Percentiles rank a stretch among this genome's conserved stretches.
These are phyloP conservation scores for Murina feae DNA, from an alignment of 2,113 vertebrate species.

Conservation along the genomic window DNA sequence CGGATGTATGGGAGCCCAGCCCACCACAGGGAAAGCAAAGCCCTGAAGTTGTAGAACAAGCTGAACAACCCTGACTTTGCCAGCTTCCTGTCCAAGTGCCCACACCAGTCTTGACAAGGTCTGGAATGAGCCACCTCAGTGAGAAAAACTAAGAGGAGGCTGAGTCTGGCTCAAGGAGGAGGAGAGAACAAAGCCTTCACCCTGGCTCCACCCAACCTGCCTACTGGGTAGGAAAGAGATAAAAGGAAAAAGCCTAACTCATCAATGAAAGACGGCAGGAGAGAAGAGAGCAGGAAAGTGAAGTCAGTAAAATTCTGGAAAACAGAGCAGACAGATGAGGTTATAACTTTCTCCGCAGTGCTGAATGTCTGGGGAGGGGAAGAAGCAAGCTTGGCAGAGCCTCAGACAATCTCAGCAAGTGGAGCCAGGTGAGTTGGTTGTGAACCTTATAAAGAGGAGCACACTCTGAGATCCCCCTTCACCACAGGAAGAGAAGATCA, in stretches of 20 bases:
- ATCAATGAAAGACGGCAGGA: not conserved
- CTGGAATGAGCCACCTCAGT: not conserved
- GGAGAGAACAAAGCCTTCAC: not conserved
- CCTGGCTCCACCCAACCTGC: not conserved
- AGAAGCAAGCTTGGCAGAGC: not conserved
- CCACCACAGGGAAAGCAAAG: not conserved
- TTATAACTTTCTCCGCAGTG: not conserved
- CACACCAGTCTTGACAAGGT: conserved; percentile 34
- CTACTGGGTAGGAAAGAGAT: not conserved
- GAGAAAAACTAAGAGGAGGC: not conserved
- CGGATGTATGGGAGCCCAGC: not conserved
- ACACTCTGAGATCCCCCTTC: not conserved
- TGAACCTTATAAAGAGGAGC: not conserved
- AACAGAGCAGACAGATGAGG: not conserved
- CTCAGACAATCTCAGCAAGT: not conserved
- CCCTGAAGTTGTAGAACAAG: conserved; percentile 38
- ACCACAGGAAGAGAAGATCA: not conserved
- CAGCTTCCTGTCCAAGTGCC: conserved; percentile 39
- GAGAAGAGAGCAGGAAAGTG: not conserved
- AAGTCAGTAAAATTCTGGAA: not conserved
- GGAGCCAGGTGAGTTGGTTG: not conserved
- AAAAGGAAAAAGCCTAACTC: not conserved
- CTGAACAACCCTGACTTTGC: not conserved
- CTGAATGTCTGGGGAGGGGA: not conserved
- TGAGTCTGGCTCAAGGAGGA: not conserved